These are phyloP conservation scores for Pseudomyrmex flavicornis DNA, from an alignment of 1,140 invertebrate genomes.

Conservation along the genomic window DNA sequence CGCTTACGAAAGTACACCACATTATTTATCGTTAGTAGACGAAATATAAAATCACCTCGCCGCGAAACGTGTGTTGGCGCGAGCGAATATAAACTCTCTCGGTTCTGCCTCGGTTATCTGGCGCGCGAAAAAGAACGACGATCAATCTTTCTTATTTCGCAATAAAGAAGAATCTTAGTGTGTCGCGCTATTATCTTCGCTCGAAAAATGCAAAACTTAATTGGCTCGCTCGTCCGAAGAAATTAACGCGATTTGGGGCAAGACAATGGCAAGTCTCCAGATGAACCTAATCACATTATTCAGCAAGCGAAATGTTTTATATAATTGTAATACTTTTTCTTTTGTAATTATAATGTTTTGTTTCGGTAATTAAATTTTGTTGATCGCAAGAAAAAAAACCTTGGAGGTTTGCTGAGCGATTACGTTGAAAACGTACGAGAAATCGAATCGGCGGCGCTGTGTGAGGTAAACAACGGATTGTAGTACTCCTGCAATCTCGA, in stretches of 20 bases:
- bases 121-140: background rate
- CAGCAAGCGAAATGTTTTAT: too few relatives aligned
- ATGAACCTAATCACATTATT: background rate
- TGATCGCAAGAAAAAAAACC: too few relatives aligned
- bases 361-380: background rate
- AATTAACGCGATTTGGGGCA: background rate
- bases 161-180: constrained; percentile 17
- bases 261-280: background rate
- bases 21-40: constrained; percentile 44
- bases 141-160: constrained; percentile 33
- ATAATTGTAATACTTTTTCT: too few relatives aligned
- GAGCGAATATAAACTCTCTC: constrained; percentile 15
- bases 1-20: background rate
- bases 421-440: background rate
- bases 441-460: too few relatives aligned
- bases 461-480: constrained; percentile 18
- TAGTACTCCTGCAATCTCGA: constrained; percentile 11
- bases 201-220: constrained; percentile 11
- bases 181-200: constrained; percentile 19
- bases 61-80: background rate
- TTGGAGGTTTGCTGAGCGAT: too few relatives aligned
- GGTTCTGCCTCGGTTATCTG: background rate
- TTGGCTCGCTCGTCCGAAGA: background rate
- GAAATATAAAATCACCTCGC: constrained; percentile 39
- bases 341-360: background rate